Percentiles rank a stretch among this genome's conserved stretches.
Conservation (phyloP, 2,797 vertebrate genomes). For the Coreius guichenoti region DNA sequence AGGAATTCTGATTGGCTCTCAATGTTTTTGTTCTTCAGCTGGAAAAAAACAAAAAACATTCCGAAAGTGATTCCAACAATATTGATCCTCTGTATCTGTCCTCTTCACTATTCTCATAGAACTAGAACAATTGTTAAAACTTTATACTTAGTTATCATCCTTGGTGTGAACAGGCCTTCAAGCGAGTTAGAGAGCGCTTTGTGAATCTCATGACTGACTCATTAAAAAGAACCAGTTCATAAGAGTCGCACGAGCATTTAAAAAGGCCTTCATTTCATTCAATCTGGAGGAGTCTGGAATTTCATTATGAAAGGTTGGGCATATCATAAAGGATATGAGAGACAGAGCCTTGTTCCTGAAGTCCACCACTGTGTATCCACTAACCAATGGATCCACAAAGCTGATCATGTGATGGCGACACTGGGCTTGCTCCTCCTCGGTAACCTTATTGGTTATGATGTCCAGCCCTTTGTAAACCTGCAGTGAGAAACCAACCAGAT, state of each 20-base stretch:
- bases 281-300: neutral
- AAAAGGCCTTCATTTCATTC: slow-evolving; percentile 7
- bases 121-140: neutral
- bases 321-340: slow-evolving; percentile 90
- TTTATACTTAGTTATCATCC: neutral
- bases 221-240: neutral
- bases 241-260: neutral
- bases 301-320: neutral
- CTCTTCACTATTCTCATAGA: neutral
- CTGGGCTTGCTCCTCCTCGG: slow-evolving; percentile 80
- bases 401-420: slow-evolving; percentile 97
- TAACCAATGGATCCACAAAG: slow-evolving; percentile 92
- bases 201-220: neutral
- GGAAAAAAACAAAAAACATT: neutral
- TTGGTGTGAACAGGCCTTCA: neutral
- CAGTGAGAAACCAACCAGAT: slow-evolving; percentile 12
- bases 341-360: slow-evolving; percentile 91
- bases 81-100: neutral
- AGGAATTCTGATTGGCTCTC: neutral
- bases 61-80: neutral
- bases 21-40: neutral
- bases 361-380: slow-evolving; percentile 91
- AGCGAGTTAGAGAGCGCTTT: no score
- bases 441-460: slow-evolving; percentile 97
- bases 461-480: slow-evolving; percentile 95